These are phyloP conservation scores for Bombyx huttoni DNA, from an alignment of 2,888 invertebrate genomes.

Conservation along the genomic window DNA sequence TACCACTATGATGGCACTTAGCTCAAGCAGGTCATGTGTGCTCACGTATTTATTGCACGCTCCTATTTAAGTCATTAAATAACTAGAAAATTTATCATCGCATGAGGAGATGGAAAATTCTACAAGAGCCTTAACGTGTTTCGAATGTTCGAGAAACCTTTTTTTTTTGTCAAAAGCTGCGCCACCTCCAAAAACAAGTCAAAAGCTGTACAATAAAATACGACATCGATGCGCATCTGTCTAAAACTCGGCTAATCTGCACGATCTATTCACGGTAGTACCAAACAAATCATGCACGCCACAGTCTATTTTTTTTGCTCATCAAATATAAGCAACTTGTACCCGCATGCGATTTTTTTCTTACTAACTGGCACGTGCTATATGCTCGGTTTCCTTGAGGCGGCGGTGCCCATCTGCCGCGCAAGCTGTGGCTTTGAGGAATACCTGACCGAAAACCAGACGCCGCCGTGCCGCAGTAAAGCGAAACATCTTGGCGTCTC, in stretches of 20 bases:
- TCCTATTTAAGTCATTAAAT: too few relatives aligned
- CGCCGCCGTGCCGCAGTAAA: background rate
- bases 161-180: too few relatives aligned
- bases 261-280: slow-evolving; percentile 35
- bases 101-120: too few relatives aligned
- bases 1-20: too few relatives aligned
- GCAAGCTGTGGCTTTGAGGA: slow-evolving; percentile 57
- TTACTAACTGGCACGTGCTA: slow-evolving; percentile 46
- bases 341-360: slow-evolving; percentile 65
- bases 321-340: slow-evolving; percentile 57
- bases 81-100: too few relatives aligned
- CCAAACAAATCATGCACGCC: slow-evolving; percentile 45
- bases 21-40: too few relatives aligned
- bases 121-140: too few relatives aligned
- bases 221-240: background rate
- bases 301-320: slow-evolving; percentile 31
- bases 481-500: slow-evolving; percentile 3
- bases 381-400: slow-evolving; percentile 53
- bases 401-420: slow-evolving; percentile 61
- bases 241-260: background rate
- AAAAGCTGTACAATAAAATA: background rate
- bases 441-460: slow-evolving; percentile 18
- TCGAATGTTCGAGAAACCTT: too few relatives aligned
- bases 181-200: background rate
- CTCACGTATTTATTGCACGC: too few relatives aligned